Conservation (phyloP, 2,888 invertebrate genomes). For the Uropetala carovei region DNA sequence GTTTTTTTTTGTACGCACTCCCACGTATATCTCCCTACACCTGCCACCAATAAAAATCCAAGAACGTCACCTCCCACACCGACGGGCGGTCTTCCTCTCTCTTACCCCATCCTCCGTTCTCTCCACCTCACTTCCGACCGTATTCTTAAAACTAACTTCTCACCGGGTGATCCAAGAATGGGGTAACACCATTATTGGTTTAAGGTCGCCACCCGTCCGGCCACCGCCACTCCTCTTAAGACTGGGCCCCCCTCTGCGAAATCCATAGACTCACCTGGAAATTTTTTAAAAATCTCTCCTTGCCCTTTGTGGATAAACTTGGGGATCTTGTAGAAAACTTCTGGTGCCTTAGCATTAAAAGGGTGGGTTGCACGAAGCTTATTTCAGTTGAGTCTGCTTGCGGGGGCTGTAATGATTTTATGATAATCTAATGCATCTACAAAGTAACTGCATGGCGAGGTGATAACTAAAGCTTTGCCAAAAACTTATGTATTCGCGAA, state of each 20-base stretch:
- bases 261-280: neutral
- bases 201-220: neutral
- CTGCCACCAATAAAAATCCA: slow-evolving; percentile 36
- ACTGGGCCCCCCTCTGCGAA: slow-evolving; percentile 1
- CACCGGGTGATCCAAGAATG: slow-evolving; percentile 15
- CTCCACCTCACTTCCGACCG: neutral
- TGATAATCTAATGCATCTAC: too few relatives aligned
- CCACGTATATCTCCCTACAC: slow-evolving; percentile 29
- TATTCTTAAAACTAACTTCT: slow-evolving; percentile 13
- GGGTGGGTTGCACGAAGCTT: too few relatives aligned
- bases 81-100: slow-evolving; percentile 34
- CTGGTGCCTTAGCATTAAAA: neutral
- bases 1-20: neutral
- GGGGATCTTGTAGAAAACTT: neutral
- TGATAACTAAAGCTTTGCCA: too few relatives aligned
- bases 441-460: too few relatives aligned
- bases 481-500: too few relatives aligned
- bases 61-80: neutral
- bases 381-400: too few relatives aligned
- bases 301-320: neutral
- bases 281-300: neutral
- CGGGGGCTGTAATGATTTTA: too few relatives aligned
- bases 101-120: neutral
- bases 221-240: neutral
- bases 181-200: slow-evolving; percentile 30